Base-by-base conservation (phyloP, 2,113 vertebrate species). In the Platycercus adscitus region DNA sequence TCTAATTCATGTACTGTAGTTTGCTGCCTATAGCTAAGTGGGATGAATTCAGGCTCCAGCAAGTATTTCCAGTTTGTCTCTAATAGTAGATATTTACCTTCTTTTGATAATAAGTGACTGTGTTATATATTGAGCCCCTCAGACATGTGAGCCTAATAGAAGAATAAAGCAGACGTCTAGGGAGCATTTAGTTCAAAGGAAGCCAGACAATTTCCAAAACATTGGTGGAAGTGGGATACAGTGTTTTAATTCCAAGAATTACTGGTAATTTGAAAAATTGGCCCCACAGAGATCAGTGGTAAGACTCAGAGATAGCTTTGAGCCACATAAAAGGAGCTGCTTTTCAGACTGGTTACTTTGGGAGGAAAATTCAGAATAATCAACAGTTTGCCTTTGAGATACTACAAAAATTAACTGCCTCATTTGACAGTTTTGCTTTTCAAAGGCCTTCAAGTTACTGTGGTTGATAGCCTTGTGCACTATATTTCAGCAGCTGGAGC, bases 361-460 rank as follows among this genome's bases (percentile, higher is more conserved):
- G 84, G 63, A 91, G 94, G 69, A 65, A 95, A 94, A 93, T 65
- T 81, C 44, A 78, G 44, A 91, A 61, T 81, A 91, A 86, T 86
- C 28, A 86, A 81, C 20, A 46, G 26, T 63, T 86, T 94, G 39
- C 50, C 65, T 71, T 79, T 88, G 50, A 78, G 37, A 35, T 81
- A 12, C 47, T 31, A 12, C 28, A 88, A 71, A 85, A 81, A 73
- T 53, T 53, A 44, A 31, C 3, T 3, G 9, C 66, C 24, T 26
- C 14, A 76, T 89, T 91, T 77, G 73, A 35, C 37, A 89, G 24
- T 47, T 86, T 89, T 84, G 25, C 28, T 88, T 87, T 81, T 81
- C 70, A 60, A 66, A 93, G 71, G 63, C 10, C 20, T 41, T 58
- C 72, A n/a, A 71, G 56, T 79, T 39, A 44, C 11, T 16, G 47